A percentile compares a stretch with the other conserved stretches of the same genome.
Evolutionary conservation across 23 tunicate species (phyloP).

Genomic region (Botrylloides violaceus): DNA sequence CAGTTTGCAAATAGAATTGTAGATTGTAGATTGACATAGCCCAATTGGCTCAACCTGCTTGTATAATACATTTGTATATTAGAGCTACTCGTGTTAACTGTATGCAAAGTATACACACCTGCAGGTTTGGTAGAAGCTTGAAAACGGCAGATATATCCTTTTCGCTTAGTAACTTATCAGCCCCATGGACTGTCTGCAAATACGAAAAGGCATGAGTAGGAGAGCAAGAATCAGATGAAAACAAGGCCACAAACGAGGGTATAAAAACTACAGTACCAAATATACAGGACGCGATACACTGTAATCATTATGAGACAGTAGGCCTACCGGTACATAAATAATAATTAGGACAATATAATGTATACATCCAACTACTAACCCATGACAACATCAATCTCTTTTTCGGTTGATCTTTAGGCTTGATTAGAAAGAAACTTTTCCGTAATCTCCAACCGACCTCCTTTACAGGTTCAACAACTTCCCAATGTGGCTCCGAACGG

Average conservation of each 20-base stretch:
- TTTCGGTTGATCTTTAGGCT: slow-evolving; percentile 71
- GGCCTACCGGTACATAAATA: neutral
- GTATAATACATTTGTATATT: no score
- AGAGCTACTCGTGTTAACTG: no score
- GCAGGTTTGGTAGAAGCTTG: slow-evolving; percentile 80
- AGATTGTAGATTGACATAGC: no score
- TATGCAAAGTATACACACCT: no score
- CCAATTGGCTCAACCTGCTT: no score
- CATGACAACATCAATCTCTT: slow-evolving; percentile 54
- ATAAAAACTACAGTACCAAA: no score
- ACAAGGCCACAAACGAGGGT: no score
- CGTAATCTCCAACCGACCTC: slow-evolving; percentile 77
- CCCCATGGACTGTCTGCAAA: slow-evolving; percentile 50
- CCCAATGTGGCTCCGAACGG: slow-evolving; percentile 87
- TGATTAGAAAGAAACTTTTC: slow-evolving; percentile 63
- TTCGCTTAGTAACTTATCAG: slow-evolving; percentile 31
- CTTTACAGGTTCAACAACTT: slow-evolving; percentile 68
- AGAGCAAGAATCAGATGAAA: no score
- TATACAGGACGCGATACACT: no score
- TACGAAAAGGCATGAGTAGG: no score
- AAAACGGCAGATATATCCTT: slow-evolving; percentile 59
- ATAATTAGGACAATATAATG: neutral
- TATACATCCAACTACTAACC: slow-evolving; percentile 46
- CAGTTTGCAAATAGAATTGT: no score
- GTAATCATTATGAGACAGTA: no score